Conservation (phyloP, 2,797 vertebrate species). For the Masticophis lateralis region DNA sequence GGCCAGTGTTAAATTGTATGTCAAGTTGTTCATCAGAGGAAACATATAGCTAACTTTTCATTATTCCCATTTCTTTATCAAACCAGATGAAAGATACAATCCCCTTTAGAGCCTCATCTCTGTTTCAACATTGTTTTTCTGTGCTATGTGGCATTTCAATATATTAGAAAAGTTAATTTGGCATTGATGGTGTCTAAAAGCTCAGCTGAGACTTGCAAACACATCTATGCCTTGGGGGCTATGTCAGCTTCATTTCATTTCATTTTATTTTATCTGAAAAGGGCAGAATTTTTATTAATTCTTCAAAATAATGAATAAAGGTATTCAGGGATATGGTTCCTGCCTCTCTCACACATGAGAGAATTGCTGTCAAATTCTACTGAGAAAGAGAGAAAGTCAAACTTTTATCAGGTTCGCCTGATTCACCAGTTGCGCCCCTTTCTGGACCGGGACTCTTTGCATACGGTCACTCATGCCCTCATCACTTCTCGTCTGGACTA, state of each 20-base stretch:
- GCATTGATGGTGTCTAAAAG: conserved; percentile 18
- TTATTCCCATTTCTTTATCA: neutral
- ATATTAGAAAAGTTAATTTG: conserved; percentile 16
- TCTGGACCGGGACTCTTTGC: too few species aligned
- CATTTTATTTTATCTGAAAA: conserved; percentile 15
- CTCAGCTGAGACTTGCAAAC: neutral
- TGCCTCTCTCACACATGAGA: conserved; percentile 5
- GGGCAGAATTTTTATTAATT: conserved; percentile 13
- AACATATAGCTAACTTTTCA: neutral
- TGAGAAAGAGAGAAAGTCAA: neutral
- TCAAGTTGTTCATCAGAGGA: neutral
- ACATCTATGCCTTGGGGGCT: conserved; percentile 10
- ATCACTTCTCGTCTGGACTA: too few species aligned
- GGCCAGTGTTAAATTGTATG: neutral
- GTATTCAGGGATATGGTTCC: neutral
- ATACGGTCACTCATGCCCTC: too few species aligned
- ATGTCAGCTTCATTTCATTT: conserved; percentile 21
- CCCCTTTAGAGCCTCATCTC: neutral
- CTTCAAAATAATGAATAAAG: conserved; percentile 17
- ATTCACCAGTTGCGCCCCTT: too few species aligned
- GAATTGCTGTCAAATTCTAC: neutral
- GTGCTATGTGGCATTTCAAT: neutral
- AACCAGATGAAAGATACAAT: neutral
- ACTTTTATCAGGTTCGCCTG: neutral
- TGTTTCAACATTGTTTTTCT: conserved; percentile 22